A percentile compares a stretch with the other conserved stretches of the same genome.
Conservation (phyloP, 2,113 vertebrate genomes). For the Bucco capensis region DNA sequence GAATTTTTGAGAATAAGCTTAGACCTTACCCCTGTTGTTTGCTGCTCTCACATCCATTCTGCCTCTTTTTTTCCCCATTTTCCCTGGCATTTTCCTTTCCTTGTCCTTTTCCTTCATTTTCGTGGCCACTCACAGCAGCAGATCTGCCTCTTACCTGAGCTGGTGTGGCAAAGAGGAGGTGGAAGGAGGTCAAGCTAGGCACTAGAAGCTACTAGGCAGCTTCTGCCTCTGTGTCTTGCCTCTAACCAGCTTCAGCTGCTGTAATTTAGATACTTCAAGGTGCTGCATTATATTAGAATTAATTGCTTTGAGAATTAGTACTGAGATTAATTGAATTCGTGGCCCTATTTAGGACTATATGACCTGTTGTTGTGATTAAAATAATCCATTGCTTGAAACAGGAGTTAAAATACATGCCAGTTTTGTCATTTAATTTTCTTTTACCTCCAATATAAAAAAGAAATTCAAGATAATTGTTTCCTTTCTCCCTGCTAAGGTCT, state of each 20-base stretch:
- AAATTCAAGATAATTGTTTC: slow-evolving; percentile 64
- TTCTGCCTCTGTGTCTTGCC: background rate
- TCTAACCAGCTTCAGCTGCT: background rate
- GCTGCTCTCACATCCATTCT: background rate
- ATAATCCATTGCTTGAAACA: slow-evolving; percentile 28
- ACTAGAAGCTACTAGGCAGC: background rate
- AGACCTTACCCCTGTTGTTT: background rate
- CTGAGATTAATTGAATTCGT: slow-evolving; percentile 34
- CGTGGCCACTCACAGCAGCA: background rate
- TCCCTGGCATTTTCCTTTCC: background rate
- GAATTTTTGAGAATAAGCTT: background rate
- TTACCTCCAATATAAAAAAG: slow-evolving; percentile 19
- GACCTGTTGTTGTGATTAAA: slow-evolving; percentile 14
- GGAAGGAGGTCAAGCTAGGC: background rate
- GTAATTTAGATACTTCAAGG: background rate
- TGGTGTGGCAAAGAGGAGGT: background rate
- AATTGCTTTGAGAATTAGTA: background rate
- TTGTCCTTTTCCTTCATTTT: background rate
- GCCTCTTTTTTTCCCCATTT: background rate
- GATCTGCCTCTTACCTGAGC: background rate
- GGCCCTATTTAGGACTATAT: background rate
- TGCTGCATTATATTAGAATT: background rate
- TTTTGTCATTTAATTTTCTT: slow-evolving; percentile 9
- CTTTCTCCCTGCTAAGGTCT: slow-evolving; percentile 54
- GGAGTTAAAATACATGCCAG: slow-evolving; percentile 28